Base-by-base conservation (phyloP, 2,888 invertebrate genomes). In the Sicus ferrugineus region DNA sequence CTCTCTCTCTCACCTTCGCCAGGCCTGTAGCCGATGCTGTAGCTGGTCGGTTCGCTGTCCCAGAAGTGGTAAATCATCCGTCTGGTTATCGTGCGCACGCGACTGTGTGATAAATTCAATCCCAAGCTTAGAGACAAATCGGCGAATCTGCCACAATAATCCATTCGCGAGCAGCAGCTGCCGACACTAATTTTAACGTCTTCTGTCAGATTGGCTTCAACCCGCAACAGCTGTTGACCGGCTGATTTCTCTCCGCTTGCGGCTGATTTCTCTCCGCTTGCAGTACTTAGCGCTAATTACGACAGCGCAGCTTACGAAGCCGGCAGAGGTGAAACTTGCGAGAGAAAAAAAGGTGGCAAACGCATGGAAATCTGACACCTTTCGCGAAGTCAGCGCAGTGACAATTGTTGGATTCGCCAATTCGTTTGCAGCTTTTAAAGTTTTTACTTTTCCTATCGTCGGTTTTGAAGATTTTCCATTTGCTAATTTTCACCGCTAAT, bases 21-120 rank as follows among this genome's bases (percentile, higher is more conserved):
- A 38, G 14, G 19, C 9, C 5, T 28, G 11, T 28, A 61, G 59
- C 75, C 75, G 56, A 77, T 67, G 67, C 75, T 75, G 56, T 74
- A 77, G 67, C 75, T 74, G 58, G 72, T 75, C 9, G 76, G 75
- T 67, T 77, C 75, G 64, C 69, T 72, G 65, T 75, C 72, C 74
- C 75, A 77, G 62, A 76, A 73, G 58, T 75, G 75, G 63, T 71
- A 70, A 63, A 77, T 74, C 74, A 77, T 75, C 54, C 73, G 75
- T 54, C 74, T 74, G n/a, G 75, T 68, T 16, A 70, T 54, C 19
- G 67, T 14, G 56, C 69, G 69, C 46, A 75, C 26, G n/a, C 71
- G 74, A 64, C 72, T 76, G 14, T 76, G 70, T 14, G 74, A 73
- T 52, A 76, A 52, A 63, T 73, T 74, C 16, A 73, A 69, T 7